A percentile compares a stretch with the other conserved stretches of the same genome.
Conservation (phyloP, 2,113 vertebrate genomes). For the Cyphomyrus plagiostoma region DNA sequence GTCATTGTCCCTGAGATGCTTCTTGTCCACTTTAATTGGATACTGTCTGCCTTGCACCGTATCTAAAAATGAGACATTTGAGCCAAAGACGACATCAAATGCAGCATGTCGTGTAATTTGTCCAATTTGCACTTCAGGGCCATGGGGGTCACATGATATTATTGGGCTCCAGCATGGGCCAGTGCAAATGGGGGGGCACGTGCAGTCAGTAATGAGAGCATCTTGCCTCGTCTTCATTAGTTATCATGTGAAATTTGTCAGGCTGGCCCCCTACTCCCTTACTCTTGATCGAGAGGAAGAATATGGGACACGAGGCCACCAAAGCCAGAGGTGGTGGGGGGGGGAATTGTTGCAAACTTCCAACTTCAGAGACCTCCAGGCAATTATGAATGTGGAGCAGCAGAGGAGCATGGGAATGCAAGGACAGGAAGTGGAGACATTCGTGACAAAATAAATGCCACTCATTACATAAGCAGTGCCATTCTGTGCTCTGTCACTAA, state of each 20-base stretch:
- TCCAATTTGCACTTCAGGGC: background rate
- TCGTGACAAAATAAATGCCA: background rate
- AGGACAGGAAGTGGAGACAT: background rate
- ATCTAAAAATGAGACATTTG: background rate
- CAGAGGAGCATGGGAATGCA: background rate
- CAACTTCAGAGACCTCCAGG: slow-evolving; percentile 11
- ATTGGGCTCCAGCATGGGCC: background rate
- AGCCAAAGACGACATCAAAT: background rate
- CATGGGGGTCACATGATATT: background rate
- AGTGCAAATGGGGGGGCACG: too few species aligned
- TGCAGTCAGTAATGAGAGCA: background rate
- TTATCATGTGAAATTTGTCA: background rate
- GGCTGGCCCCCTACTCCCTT: background rate
- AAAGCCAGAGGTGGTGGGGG: background rate
- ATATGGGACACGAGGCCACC: background rate
- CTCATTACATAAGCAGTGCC: background rate
- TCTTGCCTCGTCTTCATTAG: background rate
- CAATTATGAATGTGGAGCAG: slow-evolving; percentile 2
- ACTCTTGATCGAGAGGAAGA: background rate
- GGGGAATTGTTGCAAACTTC: background rate
- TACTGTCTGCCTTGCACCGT: background rate
- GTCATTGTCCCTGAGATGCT: background rate
- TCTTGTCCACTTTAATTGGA: background rate
- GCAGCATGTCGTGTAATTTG: background rate
- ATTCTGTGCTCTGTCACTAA: background rate